Percentiles rank a stretch among this genome's conserved stretches.
Evolutionary conservation across 2,888 invertebrate species (phyloP).

Genomic region (Lithophane leautieri): DNA sequence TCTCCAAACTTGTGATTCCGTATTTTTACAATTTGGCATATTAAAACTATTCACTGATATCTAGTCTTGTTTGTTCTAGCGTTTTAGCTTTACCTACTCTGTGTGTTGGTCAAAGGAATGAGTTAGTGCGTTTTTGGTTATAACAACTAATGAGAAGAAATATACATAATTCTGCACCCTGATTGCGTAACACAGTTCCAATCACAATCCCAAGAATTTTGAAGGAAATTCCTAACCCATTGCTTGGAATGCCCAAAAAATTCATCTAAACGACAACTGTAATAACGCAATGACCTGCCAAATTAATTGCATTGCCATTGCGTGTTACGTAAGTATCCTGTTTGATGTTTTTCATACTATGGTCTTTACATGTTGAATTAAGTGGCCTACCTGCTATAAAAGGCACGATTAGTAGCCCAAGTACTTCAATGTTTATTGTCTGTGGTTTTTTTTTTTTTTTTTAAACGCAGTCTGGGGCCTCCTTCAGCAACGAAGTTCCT

Average conservation of each 20-base stretch:
- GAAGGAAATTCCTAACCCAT: background rate
- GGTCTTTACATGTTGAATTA: background rate
- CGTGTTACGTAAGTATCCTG: too few species aligned
- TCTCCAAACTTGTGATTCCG: constrained; percentile 46
- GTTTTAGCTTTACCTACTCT: background rate
- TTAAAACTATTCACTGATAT: constrained; percentile 21
- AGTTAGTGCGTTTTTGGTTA: background rate
- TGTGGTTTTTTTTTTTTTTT: too few species aligned
- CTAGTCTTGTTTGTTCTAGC: constrained; percentile 10
- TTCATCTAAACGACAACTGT: background rate
- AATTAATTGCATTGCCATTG: background rate
- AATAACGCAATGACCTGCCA: background rate
- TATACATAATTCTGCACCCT: background rate
- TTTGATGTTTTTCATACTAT: background rate
- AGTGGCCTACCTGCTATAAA: background rate
- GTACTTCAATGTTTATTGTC: background rate
- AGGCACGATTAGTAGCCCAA: background rate
- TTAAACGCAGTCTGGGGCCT: too few species aligned
- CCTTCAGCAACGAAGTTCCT: too few species aligned
- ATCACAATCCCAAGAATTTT: too few species aligned
- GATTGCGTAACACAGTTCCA: background rate
- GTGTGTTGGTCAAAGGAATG: background rate
- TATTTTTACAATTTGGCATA: constrained; percentile 32
- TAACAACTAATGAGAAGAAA: background rate
- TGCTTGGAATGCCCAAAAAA: background rate